A percentile compares a stretch with the other conserved stretches of the same genome.
phyloP scores from a whole-genome alignment of 2,113 vertebrate species.

The Lagopus muta region DNA sequence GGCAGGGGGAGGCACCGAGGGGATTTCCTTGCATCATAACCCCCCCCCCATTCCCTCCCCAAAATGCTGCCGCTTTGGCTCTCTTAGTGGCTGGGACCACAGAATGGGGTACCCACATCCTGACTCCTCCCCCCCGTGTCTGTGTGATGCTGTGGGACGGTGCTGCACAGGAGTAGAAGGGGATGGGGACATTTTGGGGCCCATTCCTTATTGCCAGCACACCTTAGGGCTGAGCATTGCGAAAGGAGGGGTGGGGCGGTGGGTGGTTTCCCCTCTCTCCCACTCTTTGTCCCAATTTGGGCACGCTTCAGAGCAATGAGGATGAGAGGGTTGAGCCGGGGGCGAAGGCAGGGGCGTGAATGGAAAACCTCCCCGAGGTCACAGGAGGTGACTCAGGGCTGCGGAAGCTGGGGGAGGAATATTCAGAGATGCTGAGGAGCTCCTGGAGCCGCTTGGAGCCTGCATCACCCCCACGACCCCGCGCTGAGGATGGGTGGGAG shows the following conservation, averaged over 20 bases:
- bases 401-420: slow-evolving; percentile 1
- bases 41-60: neutral
- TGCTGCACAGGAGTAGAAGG: neutral
- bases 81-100: neutral
- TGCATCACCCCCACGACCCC: neutral
- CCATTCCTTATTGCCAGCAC: neutral
- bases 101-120: neutral
- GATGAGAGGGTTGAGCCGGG: neutral
- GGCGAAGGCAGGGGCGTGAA: fast-evolving
- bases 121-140: too few species aligned
- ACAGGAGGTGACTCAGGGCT: neutral
- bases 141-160: fast-evolving
- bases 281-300: neutral
- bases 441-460: neutral
- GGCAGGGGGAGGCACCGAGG: neutral
- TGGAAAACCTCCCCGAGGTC: neutral
- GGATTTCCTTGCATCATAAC: neutral
- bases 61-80: neutral
- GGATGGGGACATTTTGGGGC: fast-evolving
- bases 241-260: neutral
- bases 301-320: neutral
- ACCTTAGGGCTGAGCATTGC: neutral
- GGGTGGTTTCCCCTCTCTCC: neutral
- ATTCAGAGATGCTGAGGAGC: neutral
- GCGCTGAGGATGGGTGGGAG: neutral